Evolutionary conservation across 2,113 vertebrate species (phyloP).

Genomic region (Equus quagga): DNA sequence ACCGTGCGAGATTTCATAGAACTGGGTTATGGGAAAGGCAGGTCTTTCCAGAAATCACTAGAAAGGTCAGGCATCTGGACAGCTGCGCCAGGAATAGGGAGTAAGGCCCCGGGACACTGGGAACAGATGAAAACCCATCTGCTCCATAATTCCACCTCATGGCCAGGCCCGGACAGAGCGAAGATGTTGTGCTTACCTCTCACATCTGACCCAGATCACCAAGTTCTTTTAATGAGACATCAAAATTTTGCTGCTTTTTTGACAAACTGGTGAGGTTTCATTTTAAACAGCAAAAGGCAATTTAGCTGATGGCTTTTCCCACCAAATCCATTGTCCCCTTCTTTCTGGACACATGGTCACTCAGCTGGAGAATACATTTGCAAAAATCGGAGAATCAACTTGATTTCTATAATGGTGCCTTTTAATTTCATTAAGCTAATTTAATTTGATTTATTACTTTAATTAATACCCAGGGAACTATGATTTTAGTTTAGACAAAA

Average conservation of each 20-base stretch:
- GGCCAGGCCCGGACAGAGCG: rapidly evolving
- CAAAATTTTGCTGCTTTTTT: not conserved
- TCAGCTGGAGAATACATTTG: not conserved
- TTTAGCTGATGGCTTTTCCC: not conserved
- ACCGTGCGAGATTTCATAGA: rapidly evolving
- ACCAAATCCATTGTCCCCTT: not conserved
- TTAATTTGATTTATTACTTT: not conserved
- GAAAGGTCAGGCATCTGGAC: not conserved
- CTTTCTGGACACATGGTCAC: not conserved
- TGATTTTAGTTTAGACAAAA: not conserved
- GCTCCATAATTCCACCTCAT: rapidly evolving
- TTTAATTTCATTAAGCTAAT: not conserved
- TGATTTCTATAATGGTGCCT: not conserved
- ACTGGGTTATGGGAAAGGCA: not conserved
- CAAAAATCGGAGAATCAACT: not conserved
- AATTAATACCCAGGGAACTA: not conserved
- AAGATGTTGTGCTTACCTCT: not conserved
- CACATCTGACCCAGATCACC: not conserved
- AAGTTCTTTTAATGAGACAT: not conserved
- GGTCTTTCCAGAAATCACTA: not conserved
- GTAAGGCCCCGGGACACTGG: rapidly evolving
- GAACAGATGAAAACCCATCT: not conserved
- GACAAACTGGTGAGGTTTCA: not conserved
- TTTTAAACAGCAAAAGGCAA: not conserved
- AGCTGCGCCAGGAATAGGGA: not conserved